Percentiles rank a stretch among this genome's conserved stretches.
Evolutionary conservation across 2,888 invertebrate genomes (phyloP).

Genomic region (Euzophera pinguis): DNA sequence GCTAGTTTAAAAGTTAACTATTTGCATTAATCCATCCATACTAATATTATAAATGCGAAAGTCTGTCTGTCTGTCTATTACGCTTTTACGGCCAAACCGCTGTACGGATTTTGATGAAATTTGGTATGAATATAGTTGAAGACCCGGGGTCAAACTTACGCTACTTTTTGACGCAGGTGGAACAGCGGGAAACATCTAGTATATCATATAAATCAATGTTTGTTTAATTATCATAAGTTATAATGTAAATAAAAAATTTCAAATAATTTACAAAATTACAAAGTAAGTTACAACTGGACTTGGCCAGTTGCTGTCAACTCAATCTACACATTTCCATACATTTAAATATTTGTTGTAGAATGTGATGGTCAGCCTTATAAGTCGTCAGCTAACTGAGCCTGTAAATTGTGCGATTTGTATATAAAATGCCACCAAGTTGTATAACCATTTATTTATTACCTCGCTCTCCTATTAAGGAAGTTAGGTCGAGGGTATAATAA

Average conservation of each 20-base stretch:
- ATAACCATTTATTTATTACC: slow-evolving; percentile 3
- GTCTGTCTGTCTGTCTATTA: too few relatives aligned
- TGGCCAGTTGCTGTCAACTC: slow-evolving; percentile 1
- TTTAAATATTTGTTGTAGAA: slow-evolving; percentile 8
- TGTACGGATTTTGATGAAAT: too few relatives aligned
- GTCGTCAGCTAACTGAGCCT: not conserved
- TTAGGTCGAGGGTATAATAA: not conserved
- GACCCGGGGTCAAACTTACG: too few relatives aligned
- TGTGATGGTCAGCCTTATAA: slow-evolving; percentile 12
- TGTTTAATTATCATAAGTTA: too few relatives aligned
- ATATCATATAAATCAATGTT: too few relatives aligned
- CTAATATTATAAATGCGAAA: too few relatives aligned
- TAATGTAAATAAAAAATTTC: not conserved
- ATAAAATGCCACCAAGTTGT: not conserved
- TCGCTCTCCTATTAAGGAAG: not conserved
- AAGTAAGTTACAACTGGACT: not conserved
- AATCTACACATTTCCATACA: slow-evolving; percentile 7
- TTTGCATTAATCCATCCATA: too few relatives aligned
- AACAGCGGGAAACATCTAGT: too few relatives aligned
- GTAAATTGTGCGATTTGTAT: slow-evolving; percentile 5
- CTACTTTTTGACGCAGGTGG: too few relatives aligned
- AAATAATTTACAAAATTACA: not conserved
- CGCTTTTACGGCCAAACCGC: too few relatives aligned
- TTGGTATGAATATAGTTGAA: too few relatives aligned
- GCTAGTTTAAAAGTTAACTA: too few relatives aligned